Evolutionary conservation across 2,797 vertebrate species (phyloP), one percentile per base, ranked within the genome.

Genomic region (Alfaro cultratus): DNA sequence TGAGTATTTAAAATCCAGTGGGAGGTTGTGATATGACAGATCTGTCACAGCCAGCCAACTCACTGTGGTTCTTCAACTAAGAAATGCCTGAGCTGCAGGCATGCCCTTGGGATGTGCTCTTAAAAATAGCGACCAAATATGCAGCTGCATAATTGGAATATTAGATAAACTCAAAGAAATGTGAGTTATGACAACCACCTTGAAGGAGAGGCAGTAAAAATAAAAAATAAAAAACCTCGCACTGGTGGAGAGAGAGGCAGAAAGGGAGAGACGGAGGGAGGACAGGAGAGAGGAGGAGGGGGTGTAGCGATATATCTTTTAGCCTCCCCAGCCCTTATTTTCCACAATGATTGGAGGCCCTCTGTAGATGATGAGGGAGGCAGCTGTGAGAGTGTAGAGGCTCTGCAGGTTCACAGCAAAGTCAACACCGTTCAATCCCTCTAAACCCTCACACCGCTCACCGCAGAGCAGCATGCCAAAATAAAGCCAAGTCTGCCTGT

Each of bases 351-450:
- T 89, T 89, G 88, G 88, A 91, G 84, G 85, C 87, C 80, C 82
- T 73, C 77, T 4, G 29, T 79, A 83, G 83, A 90, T 92, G 90
- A 90, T 93, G 90, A 92, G 89, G 86, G 81, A 89, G 90, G 91
- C 90, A 92, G 91, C 90, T 92, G 89, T 84, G 85, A 91, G 88
- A 85, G 89, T 45, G 79, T 80, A 57, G 82, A 87, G 89, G 89
- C 88, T 88, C 84, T 80, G 88, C 89, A 84, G 91, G 94, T 94
- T 95, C 94, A 95, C 34, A 45, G 91, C 83, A 91, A 94, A 94
- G 93, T 94, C 93, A 94, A 90, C 92, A 87, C 79, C 57, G 78
- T 86, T 84, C 88, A 88, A 92, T 93, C 91, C 89, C 82, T 86
- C 84, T 89, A 86, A 92, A 88, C 84, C 90, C 85, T 81, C 81